These are phyloP conservation scores for Tenodera sinensis DNA, from an alignment of 2,888 invertebrate species.

Conservation along the genomic window DNA sequence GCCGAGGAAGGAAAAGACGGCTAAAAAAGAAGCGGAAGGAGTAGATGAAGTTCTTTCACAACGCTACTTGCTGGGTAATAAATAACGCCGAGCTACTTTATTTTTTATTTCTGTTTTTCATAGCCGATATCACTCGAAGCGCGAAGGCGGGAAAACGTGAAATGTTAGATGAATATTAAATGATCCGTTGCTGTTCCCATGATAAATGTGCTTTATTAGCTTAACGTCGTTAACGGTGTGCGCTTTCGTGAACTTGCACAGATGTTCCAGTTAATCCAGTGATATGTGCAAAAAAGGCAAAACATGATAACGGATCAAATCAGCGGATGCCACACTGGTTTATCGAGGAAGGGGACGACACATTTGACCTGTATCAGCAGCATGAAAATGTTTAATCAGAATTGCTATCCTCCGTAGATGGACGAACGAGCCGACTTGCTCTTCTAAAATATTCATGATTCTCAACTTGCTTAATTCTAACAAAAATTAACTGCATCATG, in stretches of 20 bases:
- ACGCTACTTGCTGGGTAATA: not conserved
- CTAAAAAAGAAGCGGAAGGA: not conserved
- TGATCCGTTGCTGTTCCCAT: not conserved
- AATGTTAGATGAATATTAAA: not conserved
- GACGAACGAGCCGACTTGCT: too few species aligned
- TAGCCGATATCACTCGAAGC: not conserved
- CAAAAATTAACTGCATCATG: too few species aligned
- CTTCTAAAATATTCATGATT: too few species aligned
- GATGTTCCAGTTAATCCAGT: not conserved
- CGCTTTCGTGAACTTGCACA: not conserved
- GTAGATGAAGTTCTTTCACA: not conserved
- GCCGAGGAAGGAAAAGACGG: not conserved
- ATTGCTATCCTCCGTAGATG: too few species aligned
- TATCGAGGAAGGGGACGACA: too few species aligned
- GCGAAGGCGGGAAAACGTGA: not conserved
- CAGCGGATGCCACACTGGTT: too few species aligned
- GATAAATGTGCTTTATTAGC: not conserved
- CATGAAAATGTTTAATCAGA: too few species aligned
- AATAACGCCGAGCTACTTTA: not conserved
- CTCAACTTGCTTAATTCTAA: too few species aligned
- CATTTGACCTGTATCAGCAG: too few species aligned
- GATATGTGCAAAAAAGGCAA: not conserved
- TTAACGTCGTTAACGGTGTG: not conserved
- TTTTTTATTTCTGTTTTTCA: not conserved
- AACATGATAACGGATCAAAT: too few species aligned